Conservation (phyloP, 2,888 invertebrate genomes). For the Cotesia congregata region DNA sequence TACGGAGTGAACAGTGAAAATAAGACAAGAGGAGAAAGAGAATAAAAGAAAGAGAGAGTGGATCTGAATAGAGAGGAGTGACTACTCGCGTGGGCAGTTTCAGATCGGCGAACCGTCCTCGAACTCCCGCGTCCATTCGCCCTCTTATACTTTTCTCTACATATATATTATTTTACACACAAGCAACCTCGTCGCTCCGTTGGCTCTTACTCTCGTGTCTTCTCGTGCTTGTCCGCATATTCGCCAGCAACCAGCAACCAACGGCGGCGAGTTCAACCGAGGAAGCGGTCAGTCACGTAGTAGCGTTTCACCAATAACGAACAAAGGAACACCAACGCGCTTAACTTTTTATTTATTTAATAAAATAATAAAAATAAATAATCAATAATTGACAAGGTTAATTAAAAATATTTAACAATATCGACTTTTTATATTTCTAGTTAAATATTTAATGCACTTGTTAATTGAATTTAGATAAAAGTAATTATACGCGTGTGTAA, state of each 20-base stretch:
- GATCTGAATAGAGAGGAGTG: conserved; percentile 31
- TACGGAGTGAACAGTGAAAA: conserved; percentile 26
- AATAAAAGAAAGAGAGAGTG: conserved; percentile 24
- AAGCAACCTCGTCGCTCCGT: not conserved
- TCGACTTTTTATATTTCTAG: not conserved
- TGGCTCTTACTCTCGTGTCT: conserved; percentile 45
- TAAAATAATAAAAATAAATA: too few species aligned
- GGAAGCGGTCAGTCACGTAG: conserved; percentile 62
- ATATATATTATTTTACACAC: not conserved
- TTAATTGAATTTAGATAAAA: not conserved
- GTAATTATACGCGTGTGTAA: not conserved
- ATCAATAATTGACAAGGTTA: not conserved
- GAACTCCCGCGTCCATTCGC: conserved; percentile 40
- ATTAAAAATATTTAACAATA: not conserved
- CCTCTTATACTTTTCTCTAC: conserved; percentile 6
- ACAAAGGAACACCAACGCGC: conserved; percentile 49
- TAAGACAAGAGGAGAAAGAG: conserved; percentile 24
- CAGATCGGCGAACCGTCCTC: conserved; percentile 60
- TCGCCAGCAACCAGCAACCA: conserved; percentile 25
- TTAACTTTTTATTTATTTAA: not conserved
- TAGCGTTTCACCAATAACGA: conserved; percentile 58
- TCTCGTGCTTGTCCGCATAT: conserved; percentile 55
- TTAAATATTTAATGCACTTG: not conserved
- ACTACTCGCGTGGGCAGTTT: conserved; percentile 57
- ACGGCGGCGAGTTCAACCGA: conserved; percentile 47